These are phyloP conservation scores for Albula glossodonta DNA, from an alignment of 2,113 vertebrate genomes.

Conservation along the genomic window DNA sequence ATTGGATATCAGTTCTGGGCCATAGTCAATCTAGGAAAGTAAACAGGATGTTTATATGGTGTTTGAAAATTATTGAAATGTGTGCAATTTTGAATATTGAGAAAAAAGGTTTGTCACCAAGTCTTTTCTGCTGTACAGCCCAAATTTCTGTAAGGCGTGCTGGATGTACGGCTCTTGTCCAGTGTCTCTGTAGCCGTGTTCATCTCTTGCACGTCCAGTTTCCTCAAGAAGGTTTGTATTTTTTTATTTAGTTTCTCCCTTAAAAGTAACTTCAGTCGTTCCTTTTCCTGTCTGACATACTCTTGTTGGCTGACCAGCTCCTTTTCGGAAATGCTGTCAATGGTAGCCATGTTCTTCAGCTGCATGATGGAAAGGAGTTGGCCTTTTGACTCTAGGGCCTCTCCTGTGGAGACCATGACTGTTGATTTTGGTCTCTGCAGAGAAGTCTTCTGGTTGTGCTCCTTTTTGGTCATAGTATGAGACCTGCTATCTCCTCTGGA, in stretches of 20 bases:
- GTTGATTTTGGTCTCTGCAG: conserved; percentile 24
- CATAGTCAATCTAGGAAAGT: too few species aligned
- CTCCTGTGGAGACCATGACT: not conserved
- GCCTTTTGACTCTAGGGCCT: not conserved
- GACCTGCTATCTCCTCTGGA: not conserved
- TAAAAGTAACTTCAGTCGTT: conserved; percentile 48
- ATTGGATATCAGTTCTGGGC: too few species aligned
- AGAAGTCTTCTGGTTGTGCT: not conserved
- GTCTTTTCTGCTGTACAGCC: not conserved
- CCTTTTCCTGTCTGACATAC: conserved; percentile 48
- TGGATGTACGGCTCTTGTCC: not conserved
- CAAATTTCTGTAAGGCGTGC: not conserved
- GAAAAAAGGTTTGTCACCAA: not conserved
- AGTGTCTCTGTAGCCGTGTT: not conserved
- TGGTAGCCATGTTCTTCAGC: conserved; percentile 66
- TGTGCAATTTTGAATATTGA: not conserved
- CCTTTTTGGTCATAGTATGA: not conserved
- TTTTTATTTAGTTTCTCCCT: conserved; percentile 58
- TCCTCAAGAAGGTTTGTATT: conserved; percentile 61
- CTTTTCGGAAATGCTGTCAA: conserved; percentile 71
- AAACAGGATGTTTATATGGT: too few species aligned
- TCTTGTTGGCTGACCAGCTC: conserved; percentile 55
- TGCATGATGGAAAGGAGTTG: conserved; percentile 61
- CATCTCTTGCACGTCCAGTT: conserved; percentile 38
- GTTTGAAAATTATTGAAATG: not conserved